Conservation (phyloP, 2,888 invertebrate genomes). For the Drosophila macrospina region DNA sequence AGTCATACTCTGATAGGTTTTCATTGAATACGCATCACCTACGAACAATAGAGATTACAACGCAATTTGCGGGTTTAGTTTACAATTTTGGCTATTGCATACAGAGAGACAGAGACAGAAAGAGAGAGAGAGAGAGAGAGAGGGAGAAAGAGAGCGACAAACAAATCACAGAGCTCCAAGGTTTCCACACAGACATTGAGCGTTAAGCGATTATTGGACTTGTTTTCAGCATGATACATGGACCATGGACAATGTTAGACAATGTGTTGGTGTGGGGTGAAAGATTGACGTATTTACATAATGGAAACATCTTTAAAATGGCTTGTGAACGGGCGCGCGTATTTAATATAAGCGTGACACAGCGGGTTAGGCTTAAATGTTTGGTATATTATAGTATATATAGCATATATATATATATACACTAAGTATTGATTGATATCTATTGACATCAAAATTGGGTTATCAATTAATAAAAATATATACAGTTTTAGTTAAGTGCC, state of each 20-base stretch:
- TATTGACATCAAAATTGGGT: slow-evolving; percentile 14
- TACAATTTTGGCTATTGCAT: slow-evolving; percentile 13
- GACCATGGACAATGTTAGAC: slow-evolving; percentile 67
- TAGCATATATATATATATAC: slow-evolving; percentile 9
- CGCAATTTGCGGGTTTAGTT: slow-evolving; percentile 40
- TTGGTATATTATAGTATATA: background rate
- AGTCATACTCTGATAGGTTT: slow-evolving; percentile 85
- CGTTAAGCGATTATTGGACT: slow-evolving; percentile 45
- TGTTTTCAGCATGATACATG: slow-evolving; percentile 44
- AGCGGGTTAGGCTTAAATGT: slow-evolving; percentile 22
- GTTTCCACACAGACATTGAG: slow-evolving; percentile 42
- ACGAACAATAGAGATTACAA: slow-evolving; percentile 63
- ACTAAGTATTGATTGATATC: slow-evolving; percentile 6
- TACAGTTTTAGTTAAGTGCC: slow-evolving; percentile 34
- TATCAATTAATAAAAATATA: slow-evolving; percentile 28
- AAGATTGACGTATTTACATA: slow-evolving; percentile 29
- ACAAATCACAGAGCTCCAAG: slow-evolving; percentile 28
- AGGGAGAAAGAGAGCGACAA: slow-evolving; percentile 17
- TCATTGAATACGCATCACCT: slow-evolving; percentile 85
- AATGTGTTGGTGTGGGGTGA: slow-evolving; percentile 23
- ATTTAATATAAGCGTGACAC: slow-evolving; percentile 55
- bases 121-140: slow-evolving; percentile 6
- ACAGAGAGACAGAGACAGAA: slow-evolving; percentile 10
- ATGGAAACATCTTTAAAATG: slow-evolving; percentile 33
- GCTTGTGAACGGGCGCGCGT: slow-evolving; percentile 44